Evolutionary conservation across 2,113 vertebrate genomes (phyloP).

Genomic region (Narcine bancroftii): DNA sequence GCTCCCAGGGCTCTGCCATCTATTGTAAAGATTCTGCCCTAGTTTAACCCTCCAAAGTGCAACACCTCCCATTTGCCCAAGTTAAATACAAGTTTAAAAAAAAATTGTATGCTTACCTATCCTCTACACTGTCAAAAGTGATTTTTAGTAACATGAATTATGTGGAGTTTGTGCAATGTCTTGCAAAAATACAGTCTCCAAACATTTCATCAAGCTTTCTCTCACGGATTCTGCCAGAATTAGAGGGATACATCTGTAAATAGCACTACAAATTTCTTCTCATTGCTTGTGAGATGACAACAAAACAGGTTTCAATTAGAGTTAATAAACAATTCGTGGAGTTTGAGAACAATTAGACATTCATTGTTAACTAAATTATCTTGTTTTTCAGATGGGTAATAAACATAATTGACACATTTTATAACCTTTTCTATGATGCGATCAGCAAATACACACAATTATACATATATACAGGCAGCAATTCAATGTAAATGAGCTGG

Average conservation of each 20-base stretch:
- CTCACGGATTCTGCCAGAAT: neutral
- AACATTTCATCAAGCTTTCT: neutral
- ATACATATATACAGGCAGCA: neutral
- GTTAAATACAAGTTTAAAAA: no score
- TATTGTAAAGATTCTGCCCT: no score
- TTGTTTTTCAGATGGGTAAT: neutral
- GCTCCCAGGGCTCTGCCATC: no score
- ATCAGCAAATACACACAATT: neutral
- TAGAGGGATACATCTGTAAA: neutral
- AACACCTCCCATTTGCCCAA: no score
- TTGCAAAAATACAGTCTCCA: neutral
- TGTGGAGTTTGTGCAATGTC: neutral
- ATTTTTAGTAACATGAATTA: neutral
- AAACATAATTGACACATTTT: neutral
- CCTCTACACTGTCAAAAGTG: neutral
- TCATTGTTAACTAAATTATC: neutral
- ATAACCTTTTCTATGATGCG: neutral
- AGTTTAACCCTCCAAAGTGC: no score
- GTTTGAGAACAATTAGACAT: neutral
- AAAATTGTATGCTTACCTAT: neutral
- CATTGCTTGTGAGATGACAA: neutral
- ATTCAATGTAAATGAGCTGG: neutral
- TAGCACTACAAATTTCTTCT: neutral
- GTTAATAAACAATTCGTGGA: no score
- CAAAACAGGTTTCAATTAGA: neutral